Base-by-base conservation (phyloP, 2,797 vertebrate genomes). In the Neoniphon sammara region DNA sequence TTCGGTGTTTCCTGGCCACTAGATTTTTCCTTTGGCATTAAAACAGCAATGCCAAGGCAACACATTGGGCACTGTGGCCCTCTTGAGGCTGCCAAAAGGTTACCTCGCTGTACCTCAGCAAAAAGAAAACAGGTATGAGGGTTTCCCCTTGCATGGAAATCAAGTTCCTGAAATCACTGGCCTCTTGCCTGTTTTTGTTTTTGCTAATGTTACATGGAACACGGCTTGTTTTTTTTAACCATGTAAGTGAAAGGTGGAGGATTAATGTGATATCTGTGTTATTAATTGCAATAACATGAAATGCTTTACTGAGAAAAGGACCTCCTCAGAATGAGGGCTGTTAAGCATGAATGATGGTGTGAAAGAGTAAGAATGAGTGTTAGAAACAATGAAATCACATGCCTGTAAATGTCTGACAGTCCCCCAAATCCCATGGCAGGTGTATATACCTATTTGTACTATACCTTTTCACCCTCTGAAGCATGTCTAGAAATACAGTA, bases 281-380 rank as follows among this genome's bases (percentile, higher is more conserved):
- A 69, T 85, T 77, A 79, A 83, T 76, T 85, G 89, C 86, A 91
- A 90, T 91, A 85, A 88, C 44, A 59, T 50, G 73, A 80, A 72
- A 82, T 62, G 77, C 66, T 86, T 82, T 70, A 77, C 42, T 78
- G 73, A 79, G 63, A 60, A 75, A 78, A 60, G 73, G 67, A 58
- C 67, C 76, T 66, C 61, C 58, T 80, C 17, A 58, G 64, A 81
- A 59, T 66, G 84, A 83, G 81, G 75, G 71, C 75, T 75, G 11
- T 59, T 5, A 39, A 64, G 56, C 73, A 63, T 73, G 76, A 71
- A 18, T 73, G 66, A 60, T 36, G 30, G 69, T 74, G 68, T 73
- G 1, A 63, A 67, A 63, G 76, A 14, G 30, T 39, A 31, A 34
- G 68, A 54, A n/a, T 82, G 74, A 82, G 78, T 84, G 75, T 75